These are phyloP conservation scores for Marmota monax DNA, from an alignment of 2,113 vertebrate genomes.

Conservation along the genomic window DNA sequence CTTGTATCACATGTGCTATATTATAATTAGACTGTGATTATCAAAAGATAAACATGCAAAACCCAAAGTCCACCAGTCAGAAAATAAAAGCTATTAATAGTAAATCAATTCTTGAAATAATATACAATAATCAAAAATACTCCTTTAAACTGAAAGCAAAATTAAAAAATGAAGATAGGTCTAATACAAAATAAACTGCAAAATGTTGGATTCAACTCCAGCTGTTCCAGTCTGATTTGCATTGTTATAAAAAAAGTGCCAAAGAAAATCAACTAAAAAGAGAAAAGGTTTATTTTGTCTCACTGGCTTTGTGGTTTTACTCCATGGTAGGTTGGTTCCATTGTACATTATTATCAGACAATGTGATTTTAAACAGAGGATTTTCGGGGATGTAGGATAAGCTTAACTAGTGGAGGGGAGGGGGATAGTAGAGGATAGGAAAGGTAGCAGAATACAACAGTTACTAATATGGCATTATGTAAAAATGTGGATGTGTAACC, in stretches of 20 bases:
- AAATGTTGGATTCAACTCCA: not conserved
- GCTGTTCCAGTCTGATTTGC: not conserved
- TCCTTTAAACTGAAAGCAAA: not conserved
- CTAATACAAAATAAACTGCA: not conserved
- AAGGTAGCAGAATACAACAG: no score
- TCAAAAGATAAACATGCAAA: not conserved
- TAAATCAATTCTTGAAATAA: not conserved
- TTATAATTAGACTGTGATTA: not conserved
- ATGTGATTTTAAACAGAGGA: not conserved
- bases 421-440: no score
- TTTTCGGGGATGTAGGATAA: not conserved
- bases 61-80: not conserved
- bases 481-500: no score
- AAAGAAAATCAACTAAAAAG: no score
- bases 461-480: no score
- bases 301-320: no score
- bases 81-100: not conserved
- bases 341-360: not conserved
- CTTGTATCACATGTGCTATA: not conserved
- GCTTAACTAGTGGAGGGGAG: not conserved
- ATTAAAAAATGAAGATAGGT: not conserved
- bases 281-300: no score
- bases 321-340: no score
- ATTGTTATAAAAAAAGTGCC: not conserved
- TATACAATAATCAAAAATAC: not conserved